Percentiles rank a stretch among this genome's conserved stretches.
Evolutionary conservation across 2,888 invertebrate genomes (phyloP).

Genomic region (Pristionchus mayeri): DNA sequence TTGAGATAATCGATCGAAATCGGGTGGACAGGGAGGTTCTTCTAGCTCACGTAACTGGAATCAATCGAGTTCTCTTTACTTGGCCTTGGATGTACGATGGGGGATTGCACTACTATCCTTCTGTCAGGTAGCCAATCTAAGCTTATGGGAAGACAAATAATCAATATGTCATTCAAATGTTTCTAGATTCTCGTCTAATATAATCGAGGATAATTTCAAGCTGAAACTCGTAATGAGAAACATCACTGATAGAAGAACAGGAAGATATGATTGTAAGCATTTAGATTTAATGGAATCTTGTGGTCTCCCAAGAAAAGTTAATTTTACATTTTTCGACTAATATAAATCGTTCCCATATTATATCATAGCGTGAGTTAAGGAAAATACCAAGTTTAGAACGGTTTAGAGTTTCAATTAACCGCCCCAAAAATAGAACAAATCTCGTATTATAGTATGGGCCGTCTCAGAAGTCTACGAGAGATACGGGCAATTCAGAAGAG

Average conservation of each 20-base stretch:
- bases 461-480: conserved; percentile 76
- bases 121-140: conserved; percentile 58
- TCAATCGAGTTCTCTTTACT: conserved; percentile 75
- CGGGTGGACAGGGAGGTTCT: conserved; percentile 75
- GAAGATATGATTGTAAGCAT: conserved; percentile 71
- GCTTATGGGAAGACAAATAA: neutral
- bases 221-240: conserved; percentile 75
- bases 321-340: too few relatives aligned
- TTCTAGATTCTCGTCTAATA: conserved; percentile 73
- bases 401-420: neutral
- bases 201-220: conserved; percentile 76
- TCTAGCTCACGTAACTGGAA: conserved; percentile 75
- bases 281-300: too few relatives aligned
- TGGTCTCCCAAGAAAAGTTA: too few relatives aligned
- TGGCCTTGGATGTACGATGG: conserved; percentile 76
- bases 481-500: conserved; percentile 74
- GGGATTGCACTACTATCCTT: conserved; percentile 75
- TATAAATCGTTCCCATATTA: too few relatives aligned
- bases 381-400: neutral
- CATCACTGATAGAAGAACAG: conserved; percentile 76
- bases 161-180: too few relatives aligned
- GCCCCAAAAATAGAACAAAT: neutral
- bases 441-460: conserved; percentile 70
- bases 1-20: conserved; percentile 73
- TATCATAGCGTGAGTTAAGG: too few relatives aligned